A percentile compares a stretch with the other conserved stretches of the same genome.
phyloP scores from a whole-genome alignment of 2,797 vertebrate genomes.

The Spinibarbus caldwelli region DNA sequence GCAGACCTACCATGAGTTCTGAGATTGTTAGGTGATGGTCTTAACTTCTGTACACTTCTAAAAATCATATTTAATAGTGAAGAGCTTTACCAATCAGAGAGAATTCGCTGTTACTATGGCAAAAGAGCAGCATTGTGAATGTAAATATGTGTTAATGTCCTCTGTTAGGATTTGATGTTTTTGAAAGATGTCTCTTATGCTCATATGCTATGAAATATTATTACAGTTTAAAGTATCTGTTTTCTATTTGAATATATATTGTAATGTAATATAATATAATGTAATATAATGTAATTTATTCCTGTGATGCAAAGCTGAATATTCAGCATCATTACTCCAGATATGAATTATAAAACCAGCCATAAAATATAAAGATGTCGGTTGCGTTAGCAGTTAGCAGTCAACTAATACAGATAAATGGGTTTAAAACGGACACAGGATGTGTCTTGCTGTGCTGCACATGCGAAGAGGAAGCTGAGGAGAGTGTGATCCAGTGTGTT shows the following conservation, averaged over 20 bases:
- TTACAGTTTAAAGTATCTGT: background rate
- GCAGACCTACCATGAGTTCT: background rate
- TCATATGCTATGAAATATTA: background rate
- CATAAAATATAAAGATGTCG: background rate
- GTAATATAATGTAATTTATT: background rate
- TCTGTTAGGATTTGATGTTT: background rate
- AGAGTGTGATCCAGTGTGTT: slow-evolving; percentile 26
- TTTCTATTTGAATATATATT: background rate
- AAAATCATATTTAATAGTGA: background rate
- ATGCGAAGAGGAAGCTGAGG: background rate
- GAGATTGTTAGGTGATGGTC: background rate
- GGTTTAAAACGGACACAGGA: background rate
- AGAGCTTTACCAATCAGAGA: background rate
- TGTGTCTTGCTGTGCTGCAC: background rate
- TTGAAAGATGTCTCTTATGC: background rate
- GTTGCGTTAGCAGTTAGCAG: background rate
- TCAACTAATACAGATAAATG: background rate
- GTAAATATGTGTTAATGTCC: background rate
- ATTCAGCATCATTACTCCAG: background rate
- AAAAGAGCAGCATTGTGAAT: background rate
- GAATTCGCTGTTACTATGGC: background rate
- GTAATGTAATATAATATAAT: too few relatives aligned
- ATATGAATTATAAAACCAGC: background rate
- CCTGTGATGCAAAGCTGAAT: background rate
- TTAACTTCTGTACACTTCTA: background rate